Base-by-base conservation (phyloP, 2,113 vertebrate genomes). In the Apus apus region DNA sequence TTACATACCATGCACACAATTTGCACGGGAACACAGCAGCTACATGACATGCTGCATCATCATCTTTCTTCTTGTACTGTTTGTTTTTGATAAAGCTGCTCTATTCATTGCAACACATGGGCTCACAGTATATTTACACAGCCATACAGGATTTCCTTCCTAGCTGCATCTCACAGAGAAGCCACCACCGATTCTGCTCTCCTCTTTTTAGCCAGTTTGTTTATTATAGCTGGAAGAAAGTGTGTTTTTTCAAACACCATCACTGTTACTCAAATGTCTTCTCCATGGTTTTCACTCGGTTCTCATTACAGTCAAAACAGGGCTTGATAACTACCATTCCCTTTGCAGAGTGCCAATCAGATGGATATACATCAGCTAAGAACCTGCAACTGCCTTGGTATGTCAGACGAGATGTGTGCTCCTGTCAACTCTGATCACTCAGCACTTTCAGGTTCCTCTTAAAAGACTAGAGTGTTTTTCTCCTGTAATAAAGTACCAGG, bases 91-190 rank as follows among this genome's bases (percentile, higher is more conserved):
- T 29, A 53, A 79, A 70, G 62, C 54, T 58, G 58, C 30, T 75
- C 70, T 38, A 15, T 30, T 87, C 50, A 45, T 13, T 20, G 50
- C 4, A 7, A 45, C 58, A 62, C 50, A 22, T 0, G 0, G 62
- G 62, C 48, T 85, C 62, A 23, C 64, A 46, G 54, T 18, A 1
- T 83, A 83, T 93, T 92, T 83, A 85, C 67, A 80, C 9, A 90
- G 72, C 38, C 66, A 89, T 13, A 43, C 48, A 87, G 90, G 57
- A 89, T 77, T 93, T 85, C 75, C 71, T 77, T 57, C 56, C 53
- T 66, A 82, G 51, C n/a, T 88, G n/a, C 50, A 83, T 46, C 78
- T 93, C 15, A 0, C 51, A 70, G 58, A 27, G 85, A 89, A 93
- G 36, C 71, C 78, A 82, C 40, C 34, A 83, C 21, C 23, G 40